Conservation (phyloP, 1,140 invertebrate genomes). For the Portunus trituberculatus region DNA sequence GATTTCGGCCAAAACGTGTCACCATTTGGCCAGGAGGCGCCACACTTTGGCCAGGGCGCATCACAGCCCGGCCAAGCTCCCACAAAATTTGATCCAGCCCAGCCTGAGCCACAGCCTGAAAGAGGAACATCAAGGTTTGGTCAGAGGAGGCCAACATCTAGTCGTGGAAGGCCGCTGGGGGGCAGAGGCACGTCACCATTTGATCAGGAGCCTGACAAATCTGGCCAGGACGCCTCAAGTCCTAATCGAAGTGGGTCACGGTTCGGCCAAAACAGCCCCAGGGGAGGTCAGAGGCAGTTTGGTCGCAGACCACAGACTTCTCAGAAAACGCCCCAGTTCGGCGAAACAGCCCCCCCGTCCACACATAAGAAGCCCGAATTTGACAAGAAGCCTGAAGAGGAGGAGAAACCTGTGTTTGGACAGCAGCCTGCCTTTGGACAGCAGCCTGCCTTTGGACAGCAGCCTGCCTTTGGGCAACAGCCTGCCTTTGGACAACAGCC, state of each 20-base stretch:
- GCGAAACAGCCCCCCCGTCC: not conserved
- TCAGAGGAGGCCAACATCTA: not conserved
- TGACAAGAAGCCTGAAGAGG: not conserved
- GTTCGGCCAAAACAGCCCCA: not conserved
- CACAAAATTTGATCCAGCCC: not conserved
- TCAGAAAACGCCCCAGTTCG: not conserved
- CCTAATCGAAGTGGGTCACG: not conserved
- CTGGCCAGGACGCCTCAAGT: not conserved
- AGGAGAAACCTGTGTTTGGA: not conserved
- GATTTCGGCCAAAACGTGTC: not conserved
- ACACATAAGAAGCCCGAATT: too few species aligned
- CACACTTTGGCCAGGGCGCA: not conserved
- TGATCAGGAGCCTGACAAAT: not conserved
- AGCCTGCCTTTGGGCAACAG: constrained; percentile 43
- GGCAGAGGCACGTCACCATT: not conserved
- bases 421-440: not conserved
- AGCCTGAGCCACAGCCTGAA: not conserved
- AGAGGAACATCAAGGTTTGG: not conserved
- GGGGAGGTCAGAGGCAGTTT: not conserved
- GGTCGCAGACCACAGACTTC: not conserved
- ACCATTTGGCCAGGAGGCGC: not conserved
- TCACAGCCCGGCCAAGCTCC: not conserved
- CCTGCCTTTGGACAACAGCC: constrained; percentile 39
- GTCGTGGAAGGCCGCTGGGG: not conserved
- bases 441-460: constrained; percentile 13